Evolutionary conservation across 2,888 invertebrate species (phyloP).

Genomic region (Nomada flava): DNA sequence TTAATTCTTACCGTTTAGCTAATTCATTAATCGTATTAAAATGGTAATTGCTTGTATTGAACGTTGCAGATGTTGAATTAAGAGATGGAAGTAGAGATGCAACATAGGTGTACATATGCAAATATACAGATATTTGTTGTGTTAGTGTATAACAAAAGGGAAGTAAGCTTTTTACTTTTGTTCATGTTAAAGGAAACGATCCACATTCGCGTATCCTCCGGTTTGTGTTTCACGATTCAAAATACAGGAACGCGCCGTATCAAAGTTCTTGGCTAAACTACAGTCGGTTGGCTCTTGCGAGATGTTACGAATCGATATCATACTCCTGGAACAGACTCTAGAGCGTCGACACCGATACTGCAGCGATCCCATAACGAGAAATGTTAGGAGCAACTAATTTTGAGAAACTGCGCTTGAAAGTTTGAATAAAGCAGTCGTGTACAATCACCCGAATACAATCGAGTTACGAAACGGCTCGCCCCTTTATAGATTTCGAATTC

Average conservation of each 20-base stretch:
- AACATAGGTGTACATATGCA: too few species aligned
- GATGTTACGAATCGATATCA: neutral
- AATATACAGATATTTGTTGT: too few species aligned
- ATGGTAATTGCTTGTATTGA: too few species aligned
- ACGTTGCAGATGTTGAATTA: too few species aligned
- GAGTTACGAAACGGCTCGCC: conserved; percentile 20
- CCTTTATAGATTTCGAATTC: conserved; percentile 41
- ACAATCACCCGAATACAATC: neutral
- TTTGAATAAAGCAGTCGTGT: conserved; percentile 31
- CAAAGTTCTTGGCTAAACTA: conserved; percentile 17
- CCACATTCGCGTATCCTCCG: neutral
- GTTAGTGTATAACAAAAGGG: too few species aligned
- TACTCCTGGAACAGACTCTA: neutral
- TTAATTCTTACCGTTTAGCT: too few species aligned
- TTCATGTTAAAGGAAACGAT: neutral
- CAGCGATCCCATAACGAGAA: neutral
- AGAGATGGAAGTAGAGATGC: too few species aligned
- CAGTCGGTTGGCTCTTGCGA: neutral
- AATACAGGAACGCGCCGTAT: neutral
- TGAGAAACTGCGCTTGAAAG: conserved; percentile 20
- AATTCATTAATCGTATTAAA: too few species aligned
- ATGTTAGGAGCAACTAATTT: conserved; percentile 37
- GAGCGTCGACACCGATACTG: neutral
- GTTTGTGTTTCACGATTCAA: neutral
- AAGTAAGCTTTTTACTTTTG: too few species aligned